phyloP scores from a whole-genome alignment of 2,888 invertebrate species.

The Stenurella melanura region DNA sequence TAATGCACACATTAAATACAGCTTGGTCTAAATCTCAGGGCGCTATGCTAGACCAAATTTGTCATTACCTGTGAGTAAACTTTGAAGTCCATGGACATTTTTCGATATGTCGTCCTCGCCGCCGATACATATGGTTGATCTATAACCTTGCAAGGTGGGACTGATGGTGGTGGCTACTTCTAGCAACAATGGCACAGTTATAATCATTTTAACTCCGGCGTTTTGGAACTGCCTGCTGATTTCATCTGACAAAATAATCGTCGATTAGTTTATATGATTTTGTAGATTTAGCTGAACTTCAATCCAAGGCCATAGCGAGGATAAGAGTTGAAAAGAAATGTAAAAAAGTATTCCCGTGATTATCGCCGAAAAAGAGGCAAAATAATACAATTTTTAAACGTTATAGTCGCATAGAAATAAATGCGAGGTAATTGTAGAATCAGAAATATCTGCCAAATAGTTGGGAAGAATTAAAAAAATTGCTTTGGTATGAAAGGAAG shows the following conservation, averaged over 20 bases:
- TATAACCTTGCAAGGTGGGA: slow-evolving; percentile 75
- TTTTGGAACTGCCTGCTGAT: slow-evolving; percentile 79
- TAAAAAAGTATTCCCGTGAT: too few relatives aligned
- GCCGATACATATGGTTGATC: slow-evolving; percentile 79
- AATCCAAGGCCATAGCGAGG: too few relatives aligned
- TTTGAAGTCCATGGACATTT: slow-evolving; percentile 71
- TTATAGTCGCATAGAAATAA: too few relatives aligned
- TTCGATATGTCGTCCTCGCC: slow-evolving; percentile 75
- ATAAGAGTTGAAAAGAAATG: too few relatives aligned
- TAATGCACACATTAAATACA: not conserved
- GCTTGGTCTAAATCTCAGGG: not conserved
- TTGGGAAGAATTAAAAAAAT: too few relatives aligned
- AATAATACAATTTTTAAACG: too few relatives aligned
- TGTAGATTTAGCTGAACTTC: too few relatives aligned
- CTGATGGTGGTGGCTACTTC: slow-evolving; percentile 77
- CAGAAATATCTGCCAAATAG: too few relatives aligned
- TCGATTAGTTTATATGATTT: not conserved
- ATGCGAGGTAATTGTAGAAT: too few relatives aligned
- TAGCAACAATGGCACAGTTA: slow-evolving; percentile 79
- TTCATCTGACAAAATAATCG: slow-evolving; percentile 75
- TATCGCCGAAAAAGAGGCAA: too few relatives aligned
- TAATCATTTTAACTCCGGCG: slow-evolving; percentile 79
- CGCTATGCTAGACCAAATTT: not conserved
- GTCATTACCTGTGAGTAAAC: slow-evolving; percentile 63
- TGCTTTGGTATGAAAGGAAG: too few relatives aligned